Conservation (phyloP, 1,140 invertebrate species). For the Littorina saxatilis region DNA sequence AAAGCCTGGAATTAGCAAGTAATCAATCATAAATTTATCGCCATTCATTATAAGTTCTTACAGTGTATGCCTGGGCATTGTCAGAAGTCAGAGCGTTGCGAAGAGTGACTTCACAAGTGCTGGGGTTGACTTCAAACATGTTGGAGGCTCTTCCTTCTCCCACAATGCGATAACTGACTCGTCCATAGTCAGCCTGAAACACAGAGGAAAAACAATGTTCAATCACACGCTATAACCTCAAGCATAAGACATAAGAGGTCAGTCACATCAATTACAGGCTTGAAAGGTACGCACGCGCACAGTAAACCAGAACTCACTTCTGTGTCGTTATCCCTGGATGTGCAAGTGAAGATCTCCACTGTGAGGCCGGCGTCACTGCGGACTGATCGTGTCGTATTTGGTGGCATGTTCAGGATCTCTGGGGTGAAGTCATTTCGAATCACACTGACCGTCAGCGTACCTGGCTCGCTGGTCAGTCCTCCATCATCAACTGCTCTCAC, state of each 20-base stretch:
- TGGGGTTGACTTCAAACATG: slow-evolving; percentile 14
- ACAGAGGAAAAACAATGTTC: neutral
- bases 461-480: slow-evolving; percentile 43
- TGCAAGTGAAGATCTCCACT: slow-evolving; percentile 31
- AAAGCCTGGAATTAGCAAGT: too few species aligned
- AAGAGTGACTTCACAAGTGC: neutral
- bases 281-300: too few species aligned
- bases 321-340: slow-evolving; percentile 53
- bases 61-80: neutral
- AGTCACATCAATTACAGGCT: too few species aligned
- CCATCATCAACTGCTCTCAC: slow-evolving; percentile 53
- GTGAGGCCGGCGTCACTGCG: neutral
- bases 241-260: too few species aligned
- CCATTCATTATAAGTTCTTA: too few species aligned
- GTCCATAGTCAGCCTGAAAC: neutral
- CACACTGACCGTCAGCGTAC: slow-evolving; percentile 60
- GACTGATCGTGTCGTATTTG: slow-evolving; percentile 43
- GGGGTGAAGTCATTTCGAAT: slow-evolving; percentile 57
- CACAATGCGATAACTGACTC: slow-evolving; percentile 18
- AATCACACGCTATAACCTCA: too few species aligned
- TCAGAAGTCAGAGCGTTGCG: neutral
- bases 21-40: too few species aligned
- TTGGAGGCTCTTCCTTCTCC: slow-evolving; percentile 7
- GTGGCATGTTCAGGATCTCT: slow-evolving; percentile 56
- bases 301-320: slow-evolving; percentile 45